Evolutionary conservation across 2,113 vertebrate species (phyloP).

Genomic region (Bucco capensis): DNA sequence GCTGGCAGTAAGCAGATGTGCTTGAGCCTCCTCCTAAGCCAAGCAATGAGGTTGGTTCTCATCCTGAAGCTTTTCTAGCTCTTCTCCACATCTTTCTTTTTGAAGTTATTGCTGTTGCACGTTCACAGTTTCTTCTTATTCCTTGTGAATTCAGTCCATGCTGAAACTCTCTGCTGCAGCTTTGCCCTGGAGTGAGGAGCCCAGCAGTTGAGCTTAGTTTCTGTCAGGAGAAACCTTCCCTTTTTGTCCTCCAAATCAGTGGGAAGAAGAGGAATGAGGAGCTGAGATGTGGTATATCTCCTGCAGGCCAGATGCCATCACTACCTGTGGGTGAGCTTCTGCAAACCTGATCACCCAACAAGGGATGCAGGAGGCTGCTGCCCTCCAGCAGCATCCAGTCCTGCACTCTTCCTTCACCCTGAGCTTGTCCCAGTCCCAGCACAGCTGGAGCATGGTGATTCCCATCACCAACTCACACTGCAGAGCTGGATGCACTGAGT

Average conservation of each 20-base stretch:
- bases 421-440: not conserved
- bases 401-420: not conserved
- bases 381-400: not conserved
- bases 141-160: not conserved
- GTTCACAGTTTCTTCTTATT: not conserved
- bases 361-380: not conserved
- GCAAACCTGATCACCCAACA: not conserved
- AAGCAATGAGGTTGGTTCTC: not conserved
- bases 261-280: not conserved
- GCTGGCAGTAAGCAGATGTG: not conserved
- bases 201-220: not conserved
- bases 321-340: not conserved
- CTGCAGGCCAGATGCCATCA: not conserved
- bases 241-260: not conserved
- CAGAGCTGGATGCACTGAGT: too few species aligned
- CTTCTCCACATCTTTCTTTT: not conserved
- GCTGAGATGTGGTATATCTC: fast-evolving
- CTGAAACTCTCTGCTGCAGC: not conserved
- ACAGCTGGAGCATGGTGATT: fast-evolving
- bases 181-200: fast-evolving
- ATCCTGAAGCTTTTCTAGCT: not conserved
- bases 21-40: not conserved
- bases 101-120: not conserved
- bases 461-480: not conserved
- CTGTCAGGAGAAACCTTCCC: not conserved